These are phyloP conservation scores for Hestina assimilis DNA, from an alignment of 1,140 invertebrate genomes.

Conservation along the genomic window DNA sequence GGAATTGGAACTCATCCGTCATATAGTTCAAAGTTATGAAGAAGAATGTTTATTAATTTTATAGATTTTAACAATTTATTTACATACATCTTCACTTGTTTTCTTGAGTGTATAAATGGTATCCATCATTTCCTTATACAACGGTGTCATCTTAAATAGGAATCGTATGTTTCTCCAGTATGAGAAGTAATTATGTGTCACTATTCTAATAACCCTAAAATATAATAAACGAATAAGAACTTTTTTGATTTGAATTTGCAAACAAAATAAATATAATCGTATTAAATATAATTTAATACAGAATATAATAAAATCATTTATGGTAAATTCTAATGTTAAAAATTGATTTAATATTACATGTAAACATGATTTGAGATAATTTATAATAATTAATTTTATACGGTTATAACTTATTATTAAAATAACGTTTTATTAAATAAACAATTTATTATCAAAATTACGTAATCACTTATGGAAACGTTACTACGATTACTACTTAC, in stretches of 20 bases:
- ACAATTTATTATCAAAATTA: not conserved
- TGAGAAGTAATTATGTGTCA: slow-evolving; percentile 41
- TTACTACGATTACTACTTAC: slow-evolving; percentile 30
- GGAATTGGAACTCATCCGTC: too few relatives aligned
- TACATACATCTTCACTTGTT: slow-evolving; percentile 30
- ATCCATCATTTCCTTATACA: slow-evolving; percentile 35
- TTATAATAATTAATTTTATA: not conserved
- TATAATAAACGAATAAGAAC: not conserved
- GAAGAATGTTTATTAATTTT: too few relatives aligned
- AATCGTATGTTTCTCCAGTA: slow-evolving; percentile 41
- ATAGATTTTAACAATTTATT: not conserved
- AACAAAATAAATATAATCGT: not conserved
- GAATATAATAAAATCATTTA: not conserved
- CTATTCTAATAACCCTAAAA: slow-evolving; percentile 33
- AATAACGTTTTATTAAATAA: not conserved
- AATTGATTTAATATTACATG: not conserved
- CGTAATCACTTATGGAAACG: too few relatives aligned
- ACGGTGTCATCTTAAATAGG: slow-evolving; percentile 29
- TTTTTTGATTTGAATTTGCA: not conserved
- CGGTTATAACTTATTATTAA: not conserved
- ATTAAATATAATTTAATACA: not conserved
- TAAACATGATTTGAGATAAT: not conserved
- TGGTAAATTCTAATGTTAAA: not conserved
- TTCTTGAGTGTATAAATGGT: slow-evolving; percentile 29
- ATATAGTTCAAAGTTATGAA: too few relatives aligned